Base-by-base conservation (phyloP, 2,797 vertebrate genomes). In the Schizopygopsis malacanthus region DNA sequence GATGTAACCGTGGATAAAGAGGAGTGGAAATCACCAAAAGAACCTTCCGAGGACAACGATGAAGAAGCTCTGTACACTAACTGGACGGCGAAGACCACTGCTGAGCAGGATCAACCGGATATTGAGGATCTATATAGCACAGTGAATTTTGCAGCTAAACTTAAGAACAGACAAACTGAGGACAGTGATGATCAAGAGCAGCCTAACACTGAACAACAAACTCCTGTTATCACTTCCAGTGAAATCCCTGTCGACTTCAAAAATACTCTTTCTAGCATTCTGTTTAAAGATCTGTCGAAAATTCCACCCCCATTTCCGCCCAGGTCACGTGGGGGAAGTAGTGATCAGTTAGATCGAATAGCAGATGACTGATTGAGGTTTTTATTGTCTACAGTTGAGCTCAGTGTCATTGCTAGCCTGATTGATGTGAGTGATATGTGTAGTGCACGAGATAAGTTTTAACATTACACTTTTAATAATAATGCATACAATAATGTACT, bases 251-350 rank as follows among this genome's bases (percentile, higher is more conserved):
- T 87, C 84, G 92, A 89, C 89, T 96, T 96, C 90, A 95, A 94
- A 93, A 88, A 93, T 69, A 93, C 90, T 76, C 93, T 95, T 78
- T 94, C 94, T 88, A 89, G 92, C 88, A 91, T 94, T 16, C 90
- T 95, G 89, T 93, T 91, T 85, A 95, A 95, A 91, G 95, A 94
- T 84, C 82, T 91, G 91, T 91, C 92, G 82, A 95, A 93, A 90
- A 33, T 92, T 87, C 91, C 92, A 81, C 89, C 88, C 7, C 37
- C 89, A 56, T 81, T 83, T 63, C 87, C 87, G 2, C 50, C 71
- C 71, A 88, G 75, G 65, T 56, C 77, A 39, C 61, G 10, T 18
- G 43, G 33, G 13, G 80, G 56, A 67, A 81, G 61, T 71, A 15
- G 56, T 7, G 83, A 85, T 70, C 63, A 33, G 28, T 50, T 81